Conservation (phyloP, 2,113 vertebrate species). For the Alethe castanea region DNA sequence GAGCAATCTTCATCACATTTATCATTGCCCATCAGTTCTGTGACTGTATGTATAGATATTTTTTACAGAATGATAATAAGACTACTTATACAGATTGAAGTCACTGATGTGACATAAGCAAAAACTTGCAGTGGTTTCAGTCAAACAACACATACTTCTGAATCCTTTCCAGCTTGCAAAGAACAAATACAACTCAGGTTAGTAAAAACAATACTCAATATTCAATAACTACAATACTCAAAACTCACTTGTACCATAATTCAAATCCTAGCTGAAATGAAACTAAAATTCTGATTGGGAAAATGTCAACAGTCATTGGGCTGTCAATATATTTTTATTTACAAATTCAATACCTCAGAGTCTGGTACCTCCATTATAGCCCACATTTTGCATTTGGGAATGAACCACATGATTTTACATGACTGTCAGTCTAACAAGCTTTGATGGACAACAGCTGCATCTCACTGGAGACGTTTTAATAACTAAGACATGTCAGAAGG, state of each 20-base stretch:
- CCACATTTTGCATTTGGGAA: neutral
- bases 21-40: neutral
- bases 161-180: neutral
- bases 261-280: neutral
- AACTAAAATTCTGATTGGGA: neutral
- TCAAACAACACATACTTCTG: neutral
- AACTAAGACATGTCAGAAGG: neutral
- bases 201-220: neutral
- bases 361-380: neutral
- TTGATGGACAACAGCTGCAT: neutral
- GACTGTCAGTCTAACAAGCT: neutral
- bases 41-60: neutral
- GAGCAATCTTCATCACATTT: neutral
- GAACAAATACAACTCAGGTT: neutral
- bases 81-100: neutral
- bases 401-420: neutral
- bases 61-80: neutral
- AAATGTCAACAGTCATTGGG: neutral
- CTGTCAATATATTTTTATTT: neutral
- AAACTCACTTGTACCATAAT: neutral
- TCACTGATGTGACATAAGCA: neutral
- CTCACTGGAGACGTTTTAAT: neutral
- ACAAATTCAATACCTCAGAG: neutral
- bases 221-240: neutral
- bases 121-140: neutral